phyloP scores from a whole-genome alignment of 2,797 vertebrate genomes.

The Malacoraja senta region DNA sequence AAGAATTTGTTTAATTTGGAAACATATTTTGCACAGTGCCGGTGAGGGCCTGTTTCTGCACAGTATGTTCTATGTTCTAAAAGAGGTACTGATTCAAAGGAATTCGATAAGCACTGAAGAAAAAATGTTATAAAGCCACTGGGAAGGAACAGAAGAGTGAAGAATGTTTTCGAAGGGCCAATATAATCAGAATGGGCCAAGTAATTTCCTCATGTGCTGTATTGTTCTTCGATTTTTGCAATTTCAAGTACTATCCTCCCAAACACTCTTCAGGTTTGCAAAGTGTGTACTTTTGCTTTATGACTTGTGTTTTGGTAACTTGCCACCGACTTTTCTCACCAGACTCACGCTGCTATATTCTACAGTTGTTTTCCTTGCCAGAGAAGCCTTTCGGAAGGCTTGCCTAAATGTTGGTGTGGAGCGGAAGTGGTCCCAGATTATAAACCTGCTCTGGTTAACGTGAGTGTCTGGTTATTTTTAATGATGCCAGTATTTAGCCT shows the following conservation, averaged over 20 bases:
- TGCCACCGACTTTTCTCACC: conserved; percentile 39
- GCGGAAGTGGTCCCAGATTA: conserved; percentile 79
- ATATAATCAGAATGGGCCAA: background rate
- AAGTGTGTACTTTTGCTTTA: conserved; percentile 41
- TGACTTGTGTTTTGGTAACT: conserved; percentile 12
- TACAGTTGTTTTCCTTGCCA: conserved; percentile 80
- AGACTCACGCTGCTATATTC: conserved; percentile 86
- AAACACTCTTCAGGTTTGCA: background rate
- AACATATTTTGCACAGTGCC: too few species aligned
- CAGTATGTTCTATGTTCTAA: background rate
- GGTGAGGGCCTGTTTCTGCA: too few species aligned
- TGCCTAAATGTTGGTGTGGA: conserved; percentile 74
- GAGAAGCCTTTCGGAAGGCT: conserved; percentile 88
- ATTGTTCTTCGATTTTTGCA: background rate
- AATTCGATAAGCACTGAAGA: background rate
- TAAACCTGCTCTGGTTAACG: conserved; percentile 90
- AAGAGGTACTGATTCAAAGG: background rate
- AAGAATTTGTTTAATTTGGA: too few species aligned
- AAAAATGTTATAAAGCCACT: too few species aligned
- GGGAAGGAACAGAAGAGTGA: background rate
- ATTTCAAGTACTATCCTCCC: background rate
- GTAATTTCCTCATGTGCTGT: background rate
- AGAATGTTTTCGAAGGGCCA: background rate
- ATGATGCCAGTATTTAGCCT: background rate
- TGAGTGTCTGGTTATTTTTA: conserved; percentile 54